Evolutionary conservation across 2,113 vertebrate genomes (phyloP).

Genomic region (Diglossa brunneiventris): DNA sequence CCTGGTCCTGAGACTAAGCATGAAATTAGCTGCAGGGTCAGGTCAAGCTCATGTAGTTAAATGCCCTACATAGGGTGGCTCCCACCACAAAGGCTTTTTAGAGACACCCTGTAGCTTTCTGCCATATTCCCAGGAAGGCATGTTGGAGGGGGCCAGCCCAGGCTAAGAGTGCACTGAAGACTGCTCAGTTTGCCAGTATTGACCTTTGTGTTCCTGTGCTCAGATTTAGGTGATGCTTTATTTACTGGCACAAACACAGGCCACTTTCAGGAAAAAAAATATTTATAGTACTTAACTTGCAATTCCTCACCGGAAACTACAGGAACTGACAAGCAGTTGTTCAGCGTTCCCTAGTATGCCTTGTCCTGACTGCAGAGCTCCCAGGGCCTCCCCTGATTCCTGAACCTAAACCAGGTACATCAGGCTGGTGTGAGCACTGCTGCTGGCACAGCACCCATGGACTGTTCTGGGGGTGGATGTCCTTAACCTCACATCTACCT

Average conservation of each 20-base stretch:
- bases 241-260: background rate
- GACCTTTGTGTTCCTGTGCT: background rate
- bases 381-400: background rate
- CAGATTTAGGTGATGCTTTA: background rate
- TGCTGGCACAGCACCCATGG: background rate
- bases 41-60: background rate
- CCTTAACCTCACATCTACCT: background rate
- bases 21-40: background rate
- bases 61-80: background rate
- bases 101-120: background rate
- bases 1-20: background rate
- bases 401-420: background rate
- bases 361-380: background rate
- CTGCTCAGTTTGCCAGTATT: background rate
- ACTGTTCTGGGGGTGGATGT: background rate
- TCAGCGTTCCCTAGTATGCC: background rate
- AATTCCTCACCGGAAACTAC: background rate
- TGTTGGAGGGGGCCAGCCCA: background rate
- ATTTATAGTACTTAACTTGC: background rate
- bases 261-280: background rate
- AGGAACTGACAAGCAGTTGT: background rate
- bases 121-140: background rate
- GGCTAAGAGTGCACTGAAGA: background rate
- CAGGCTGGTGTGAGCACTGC: background rate
- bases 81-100: background rate